Evolutionary conservation across 2,113 vertebrate genomes (phyloP).

Genomic region (Elanus axillaris): DNA sequence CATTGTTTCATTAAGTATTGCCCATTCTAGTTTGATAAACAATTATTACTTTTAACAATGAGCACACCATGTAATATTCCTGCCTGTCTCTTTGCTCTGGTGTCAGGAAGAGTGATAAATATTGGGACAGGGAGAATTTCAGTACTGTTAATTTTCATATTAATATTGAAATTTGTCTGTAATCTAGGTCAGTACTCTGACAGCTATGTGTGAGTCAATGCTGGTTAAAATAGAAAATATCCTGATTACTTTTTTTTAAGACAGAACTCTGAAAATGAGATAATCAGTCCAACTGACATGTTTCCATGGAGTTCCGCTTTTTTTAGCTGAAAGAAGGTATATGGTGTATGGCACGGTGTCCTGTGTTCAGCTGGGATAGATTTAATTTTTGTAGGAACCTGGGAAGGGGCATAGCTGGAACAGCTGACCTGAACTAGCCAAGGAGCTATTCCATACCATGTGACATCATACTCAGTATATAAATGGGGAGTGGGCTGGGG

Average conservation of each 20-base stretch:
- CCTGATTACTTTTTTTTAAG: not conserved
- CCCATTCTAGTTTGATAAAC: too few relatives aligned
- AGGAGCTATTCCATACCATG: too few relatives aligned
- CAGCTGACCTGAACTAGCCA: too few relatives aligned
- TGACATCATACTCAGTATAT: too few relatives aligned
- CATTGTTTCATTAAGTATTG: too few relatives aligned
- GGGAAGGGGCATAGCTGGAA: too few relatives aligned
- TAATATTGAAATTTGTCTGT: not conserved
- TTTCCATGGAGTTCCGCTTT: not conserved
- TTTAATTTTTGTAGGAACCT: too few relatives aligned
- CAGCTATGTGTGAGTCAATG: not conserved
- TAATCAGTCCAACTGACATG: not conserved
- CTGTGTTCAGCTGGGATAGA: too few relatives aligned
- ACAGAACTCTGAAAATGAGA: not conserved
- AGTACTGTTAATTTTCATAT: not conserved
- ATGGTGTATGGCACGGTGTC: too few relatives aligned
- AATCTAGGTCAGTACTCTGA: not conserved
- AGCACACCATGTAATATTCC: not conserved
- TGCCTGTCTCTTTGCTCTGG: not conserved
- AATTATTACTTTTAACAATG: too few relatives aligned
- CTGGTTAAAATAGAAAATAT: not conserved
- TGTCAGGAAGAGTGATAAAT: not conserved
- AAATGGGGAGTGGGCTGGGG: too few relatives aligned
- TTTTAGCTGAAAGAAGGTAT: not conserved
- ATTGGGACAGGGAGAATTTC: not conserved